Evolutionary conservation across 2,113 vertebrate species (phyloP).

Genomic region (Thryonomys swinderianus): DNA sequence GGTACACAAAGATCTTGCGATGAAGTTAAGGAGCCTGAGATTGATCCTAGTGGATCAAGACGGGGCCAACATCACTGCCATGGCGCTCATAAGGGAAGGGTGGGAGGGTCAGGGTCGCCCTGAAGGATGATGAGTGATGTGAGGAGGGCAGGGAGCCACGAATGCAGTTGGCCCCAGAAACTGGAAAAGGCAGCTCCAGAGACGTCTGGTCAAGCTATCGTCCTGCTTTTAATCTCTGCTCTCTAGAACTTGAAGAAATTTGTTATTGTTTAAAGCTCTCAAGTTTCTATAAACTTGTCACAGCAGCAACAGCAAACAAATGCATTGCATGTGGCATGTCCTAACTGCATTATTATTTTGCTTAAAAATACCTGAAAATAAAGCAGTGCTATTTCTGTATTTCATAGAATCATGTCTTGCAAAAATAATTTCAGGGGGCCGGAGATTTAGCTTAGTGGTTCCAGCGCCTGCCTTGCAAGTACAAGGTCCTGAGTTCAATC

Average conservation of each 20-base stretch:
- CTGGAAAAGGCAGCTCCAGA: background rate
- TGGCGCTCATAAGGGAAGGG: background rate
- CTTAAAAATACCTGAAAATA: conserved; percentile 32
- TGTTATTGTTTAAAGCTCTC: background rate
- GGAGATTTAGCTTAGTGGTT: no score
- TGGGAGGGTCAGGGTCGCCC: background rate
- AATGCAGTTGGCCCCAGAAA: background rate
- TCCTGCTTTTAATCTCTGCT: background rate
- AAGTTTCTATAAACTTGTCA: background rate
- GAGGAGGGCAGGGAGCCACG: background rate
- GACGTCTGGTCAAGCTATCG: background rate
- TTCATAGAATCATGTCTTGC: background rate
- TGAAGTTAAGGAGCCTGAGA: background rate
- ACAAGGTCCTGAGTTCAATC: no score
- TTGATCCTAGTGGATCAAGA: no score
- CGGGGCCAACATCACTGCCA: background rate
- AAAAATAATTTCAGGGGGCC: background rate
- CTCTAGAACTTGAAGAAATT: background rate
- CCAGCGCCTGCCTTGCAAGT: no score
- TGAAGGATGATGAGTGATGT: background rate
- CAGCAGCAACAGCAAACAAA: background rate
- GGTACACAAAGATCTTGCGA: background rate
- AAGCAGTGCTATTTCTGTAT: background rate
- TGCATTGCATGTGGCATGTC: background rate
- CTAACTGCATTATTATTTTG: background rate